Evolutionary conservation across 2,888 invertebrate species (phyloP), one percentile per base, ranked within the genome.

Genomic region (Anticlea derivata): DNA sequence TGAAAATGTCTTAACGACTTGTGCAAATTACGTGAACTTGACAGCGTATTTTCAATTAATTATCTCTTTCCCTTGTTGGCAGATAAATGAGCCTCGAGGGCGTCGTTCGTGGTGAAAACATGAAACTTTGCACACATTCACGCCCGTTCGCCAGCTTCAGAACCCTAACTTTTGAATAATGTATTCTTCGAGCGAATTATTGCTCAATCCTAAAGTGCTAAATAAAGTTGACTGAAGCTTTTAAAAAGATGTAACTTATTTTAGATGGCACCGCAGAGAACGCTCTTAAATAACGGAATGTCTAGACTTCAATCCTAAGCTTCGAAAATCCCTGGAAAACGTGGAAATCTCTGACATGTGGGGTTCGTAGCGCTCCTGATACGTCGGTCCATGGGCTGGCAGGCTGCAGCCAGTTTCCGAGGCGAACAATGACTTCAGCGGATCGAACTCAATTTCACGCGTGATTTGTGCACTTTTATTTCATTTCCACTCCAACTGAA

Each of bases 371-470:
- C 39, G 53, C 55, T 67, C 60, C 57, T 50, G 64, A 66, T 68
- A 69, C 53, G 62, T 63, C 62, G 50, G 50, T 35, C 29, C 52
- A 43, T 53, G 51, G 60, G 47, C 54, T 59, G 55, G 56, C 60
- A 60, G 50, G 45, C 75, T 77, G 75, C 78, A 74, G 71, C 63
- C 66, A 68, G 66, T 73, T 75, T 68, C 70, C 73, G 71, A 68
- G 68, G 62, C 77, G 75, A 73, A 81, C 82, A 82, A 80, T 80
- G 78, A 78, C 80, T 81, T 77, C 70, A 75, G 75, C 69, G 78
- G 79, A 68, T 79, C 79, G 80, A 86, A 87, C 78, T 85, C 87
- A 85, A 89, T 89, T 89, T 88, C 86, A 88, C 87, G 88, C 85
- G 84, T 86, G 86, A 86, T 88, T 86, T 86, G 80, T 81, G 75